Percentiles rank a stretch among this genome's conserved stretches.
These are phyloP conservation scores for Vombatus ursinus DNA, from an alignment of 2,113 vertebrate species.

Conservation along the genomic window DNA sequence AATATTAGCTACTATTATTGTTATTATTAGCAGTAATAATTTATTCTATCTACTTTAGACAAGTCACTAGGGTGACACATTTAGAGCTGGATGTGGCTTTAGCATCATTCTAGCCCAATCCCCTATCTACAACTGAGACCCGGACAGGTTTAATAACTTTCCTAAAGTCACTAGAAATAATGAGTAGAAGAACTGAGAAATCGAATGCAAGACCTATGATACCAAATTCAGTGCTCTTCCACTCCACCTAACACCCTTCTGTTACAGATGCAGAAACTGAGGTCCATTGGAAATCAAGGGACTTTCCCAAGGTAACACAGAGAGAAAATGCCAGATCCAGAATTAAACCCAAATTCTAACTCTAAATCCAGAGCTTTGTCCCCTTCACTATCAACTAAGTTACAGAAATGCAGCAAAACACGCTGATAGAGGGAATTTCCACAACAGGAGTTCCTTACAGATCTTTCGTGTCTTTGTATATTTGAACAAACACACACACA, in stretches of 20 bases:
- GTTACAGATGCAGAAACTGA: not conserved
- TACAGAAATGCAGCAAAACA: not conserved
- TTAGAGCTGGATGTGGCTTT: not conserved
- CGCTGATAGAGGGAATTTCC: not conserved
- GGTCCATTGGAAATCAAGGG: not conserved
- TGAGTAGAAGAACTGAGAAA: not conserved
- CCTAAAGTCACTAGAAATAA: not conserved
- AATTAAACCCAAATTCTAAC: not conserved
- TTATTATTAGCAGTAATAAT: not conserved
- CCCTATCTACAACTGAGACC: not conserved
- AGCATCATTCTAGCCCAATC: not conserved
- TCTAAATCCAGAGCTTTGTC: not conserved
- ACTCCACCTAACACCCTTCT: not conserved
- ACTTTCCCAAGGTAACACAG: not conserved
- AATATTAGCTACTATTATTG: not conserved
- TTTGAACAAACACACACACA: too few relatives aligned
- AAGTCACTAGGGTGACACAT: not conserved
- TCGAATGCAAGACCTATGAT: not conserved
- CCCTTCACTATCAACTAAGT: not conserved
- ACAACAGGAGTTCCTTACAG: not conserved
- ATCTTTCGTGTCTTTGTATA: not conserved
- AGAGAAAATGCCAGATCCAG: not conserved
- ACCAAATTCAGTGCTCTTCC: not conserved
- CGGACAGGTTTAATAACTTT: not conserved
- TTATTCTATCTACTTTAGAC: not conserved